These are phyloP conservation scores for Drosophila miranda DNA, from an alignment of 1,140 invertebrate genomes.

Conservation along the genomic window DNA sequence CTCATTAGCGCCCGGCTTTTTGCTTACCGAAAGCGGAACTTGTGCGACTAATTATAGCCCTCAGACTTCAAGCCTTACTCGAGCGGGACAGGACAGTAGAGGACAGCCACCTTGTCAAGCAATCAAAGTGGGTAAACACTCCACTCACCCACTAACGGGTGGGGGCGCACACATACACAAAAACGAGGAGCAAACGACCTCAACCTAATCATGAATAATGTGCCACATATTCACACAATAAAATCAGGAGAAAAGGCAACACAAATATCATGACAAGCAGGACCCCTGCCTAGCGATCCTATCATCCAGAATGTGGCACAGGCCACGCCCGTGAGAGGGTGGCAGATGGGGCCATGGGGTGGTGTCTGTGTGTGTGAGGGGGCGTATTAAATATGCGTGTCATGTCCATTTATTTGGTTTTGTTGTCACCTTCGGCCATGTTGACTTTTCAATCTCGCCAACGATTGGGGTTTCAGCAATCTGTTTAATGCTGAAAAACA, in stretches of 20 bases:
- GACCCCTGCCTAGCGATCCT: slow-evolving; percentile 36
- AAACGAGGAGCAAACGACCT: slow-evolving; percentile 56
- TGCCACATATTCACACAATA: slow-evolving; percentile 75
- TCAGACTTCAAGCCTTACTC: slow-evolving; percentile 10
- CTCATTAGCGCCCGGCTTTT: slow-evolving; percentile 51
- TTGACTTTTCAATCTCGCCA: slow-evolving; percentile 60
- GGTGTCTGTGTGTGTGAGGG: neutral
- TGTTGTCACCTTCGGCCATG: slow-evolving; percentile 66
- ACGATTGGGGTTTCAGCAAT: slow-evolving; percentile 30
- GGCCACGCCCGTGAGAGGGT: slow-evolving; percentile 18
- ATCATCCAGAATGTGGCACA: slow-evolving; percentile 36
- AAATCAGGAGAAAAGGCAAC: slow-evolving; percentile 67
- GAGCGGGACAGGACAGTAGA: neutral
- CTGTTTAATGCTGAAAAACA: slow-evolving; percentile 45
- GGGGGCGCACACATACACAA: slow-evolving; percentile 32
- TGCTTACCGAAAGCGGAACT: slow-evolving; percentile 21
- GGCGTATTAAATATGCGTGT: slow-evolving; percentile 74
- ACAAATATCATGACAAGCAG: slow-evolving; percentile 71
- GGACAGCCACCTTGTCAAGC: slow-evolving; percentile 30
- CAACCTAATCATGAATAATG: slow-evolving; percentile 75
- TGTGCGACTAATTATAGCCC: slow-evolving; percentile 31
- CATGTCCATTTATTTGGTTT: slow-evolving; percentile 69
- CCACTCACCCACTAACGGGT: neutral
- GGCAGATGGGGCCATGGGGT: neutral
- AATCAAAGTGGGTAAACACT: slow-evolving; percentile 59